A percentile compares a stretch with the other conserved stretches of the same genome.
These are phyloP conservation scores for Cyclura pinguis DNA, from an alignment of 2,797 vertebrate genomes.

Conservation along the genomic window DNA sequence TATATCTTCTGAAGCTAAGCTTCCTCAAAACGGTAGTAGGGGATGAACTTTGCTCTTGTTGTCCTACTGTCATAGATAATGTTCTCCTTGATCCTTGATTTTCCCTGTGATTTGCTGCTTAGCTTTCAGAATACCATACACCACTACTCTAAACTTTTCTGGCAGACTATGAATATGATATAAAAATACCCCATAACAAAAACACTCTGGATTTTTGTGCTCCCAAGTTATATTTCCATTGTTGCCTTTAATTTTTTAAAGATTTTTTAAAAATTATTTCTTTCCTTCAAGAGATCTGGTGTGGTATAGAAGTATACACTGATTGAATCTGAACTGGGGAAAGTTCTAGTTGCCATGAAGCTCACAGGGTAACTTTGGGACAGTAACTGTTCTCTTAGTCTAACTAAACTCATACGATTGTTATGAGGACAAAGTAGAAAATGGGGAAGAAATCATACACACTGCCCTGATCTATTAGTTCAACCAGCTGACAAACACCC, in stretches of 20 bases:
- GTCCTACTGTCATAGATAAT: neutral
- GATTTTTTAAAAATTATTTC: neutral
- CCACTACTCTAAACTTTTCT: neutral
- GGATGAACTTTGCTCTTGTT: neutral
- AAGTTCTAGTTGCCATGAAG: neutral
- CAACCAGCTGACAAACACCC: neutral
- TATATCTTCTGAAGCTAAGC: too few relatives aligned
- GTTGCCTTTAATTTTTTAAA: neutral
- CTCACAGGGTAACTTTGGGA: neutral
- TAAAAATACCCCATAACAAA: neutral
- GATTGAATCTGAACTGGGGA: neutral
- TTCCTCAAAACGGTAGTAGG: neutral
- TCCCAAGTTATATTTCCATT: neutral
- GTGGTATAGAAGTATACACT: neutral
- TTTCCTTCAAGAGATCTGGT: neutral
- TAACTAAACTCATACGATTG: neutral
- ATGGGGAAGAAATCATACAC: neutral
- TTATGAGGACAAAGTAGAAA: neutral
- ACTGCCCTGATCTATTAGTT: neutral
- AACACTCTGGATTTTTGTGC: neutral
- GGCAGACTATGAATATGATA: neutral
- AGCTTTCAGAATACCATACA: neutral
- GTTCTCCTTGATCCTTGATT: neutral
- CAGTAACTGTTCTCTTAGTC: neutral
- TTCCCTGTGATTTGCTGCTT: neutral